Base-by-base conservation (phyloP, 2,888 invertebrate genomes). In the Megastigmus dorsalis region DNA sequence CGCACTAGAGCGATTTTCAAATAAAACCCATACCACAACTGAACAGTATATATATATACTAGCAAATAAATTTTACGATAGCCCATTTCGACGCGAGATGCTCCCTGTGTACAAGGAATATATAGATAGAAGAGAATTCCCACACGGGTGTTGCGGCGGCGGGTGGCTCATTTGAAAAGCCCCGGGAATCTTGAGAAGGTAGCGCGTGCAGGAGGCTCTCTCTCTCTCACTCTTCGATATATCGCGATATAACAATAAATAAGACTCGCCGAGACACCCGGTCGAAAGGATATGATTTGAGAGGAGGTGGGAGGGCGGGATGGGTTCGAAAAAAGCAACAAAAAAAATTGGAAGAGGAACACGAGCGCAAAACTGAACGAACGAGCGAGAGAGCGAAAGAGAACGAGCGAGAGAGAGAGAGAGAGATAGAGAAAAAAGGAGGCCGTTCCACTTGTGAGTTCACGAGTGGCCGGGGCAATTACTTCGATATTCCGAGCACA, bases 401-500 rank as follows among this genome's bases (percentile, higher is more conserved):
- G 15, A 30, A n/a, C 15, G 13, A 45, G 28, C 3, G 43, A 30
- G 50, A 26, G 54, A 7, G 6, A 33, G 13, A 50, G 6, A 36
- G 26, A 20, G 15, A 20, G 15, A 28, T n/a, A 48, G 3, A 28
- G n/a, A 62, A 63, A n/a, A 62, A 33, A 41, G n/a, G 10, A 15
- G 23, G 43, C 18, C 1, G 26, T 20, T 20, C 13, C 45, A n/a
- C 13, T 65, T 50, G 38, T n/a, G 57, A 55, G 36, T 55, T 66
- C 28, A 54, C 26, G 28, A 50, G 57, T 65, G 30, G 50, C 36
- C 33, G 15, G 28, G 60, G 72, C 76, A 76, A 76, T 76, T 76
- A 73, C 72, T 76, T 76, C 43, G 69, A 72, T 73, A 76, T 76
- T 76, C 73, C 73, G 18, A 28, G 73, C 72, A 65, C 76, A 76